A percentile compares a stretch with the other conserved stretches of the same genome.
phyloP scores from a whole-genome alignment of 2,113 vertebrate genomes.

The Ascaphus truei region DNA sequence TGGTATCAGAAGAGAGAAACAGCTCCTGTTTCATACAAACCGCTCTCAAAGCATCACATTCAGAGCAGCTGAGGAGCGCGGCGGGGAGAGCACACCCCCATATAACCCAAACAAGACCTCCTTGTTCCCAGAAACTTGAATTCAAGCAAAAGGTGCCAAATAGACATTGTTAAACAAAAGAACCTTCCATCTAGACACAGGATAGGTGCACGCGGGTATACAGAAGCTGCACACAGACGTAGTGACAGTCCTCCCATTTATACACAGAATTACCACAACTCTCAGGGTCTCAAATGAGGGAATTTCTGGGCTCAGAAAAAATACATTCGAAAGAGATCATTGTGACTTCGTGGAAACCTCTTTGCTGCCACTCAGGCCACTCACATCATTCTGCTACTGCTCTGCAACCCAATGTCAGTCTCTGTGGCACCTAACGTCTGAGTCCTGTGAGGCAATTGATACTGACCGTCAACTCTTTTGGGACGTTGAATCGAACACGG shows the following conservation, averaged over 20 bases:
- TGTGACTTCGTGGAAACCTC: too few relatives aligned
- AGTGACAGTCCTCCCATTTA: background rate
- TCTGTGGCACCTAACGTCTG: too few relatives aligned
- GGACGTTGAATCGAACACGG: too few relatives aligned
- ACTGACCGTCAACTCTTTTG: too few relatives aligned
- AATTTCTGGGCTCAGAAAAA: background rate
- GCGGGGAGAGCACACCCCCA: background rate
- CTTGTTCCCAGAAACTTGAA: background rate
- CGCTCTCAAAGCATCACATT: constrained; percentile 12
- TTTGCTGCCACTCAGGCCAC: too few relatives aligned
- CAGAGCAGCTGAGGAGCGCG: background rate
- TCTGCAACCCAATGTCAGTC: too few relatives aligned
- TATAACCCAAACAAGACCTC: background rate
- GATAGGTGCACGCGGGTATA: background rate
- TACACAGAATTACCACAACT: too few relatives aligned
- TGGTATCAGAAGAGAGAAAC: background rate
- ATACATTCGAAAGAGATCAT: background rate
- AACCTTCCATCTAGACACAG: background rate
- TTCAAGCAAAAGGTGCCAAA: background rate
- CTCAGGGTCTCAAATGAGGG: too few relatives aligned
- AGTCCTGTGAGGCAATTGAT: too few relatives aligned
- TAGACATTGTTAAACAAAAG: background rate
- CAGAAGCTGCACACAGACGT: too few relatives aligned
- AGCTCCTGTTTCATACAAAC: background rate
- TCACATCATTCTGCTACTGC: too few relatives aligned